A percentile compares a stretch with the other conserved stretches of the same genome.
phyloP scores from a whole-genome alignment of 2,888 invertebrate genomes.

The Adelphocoris suturalis region DNA sequence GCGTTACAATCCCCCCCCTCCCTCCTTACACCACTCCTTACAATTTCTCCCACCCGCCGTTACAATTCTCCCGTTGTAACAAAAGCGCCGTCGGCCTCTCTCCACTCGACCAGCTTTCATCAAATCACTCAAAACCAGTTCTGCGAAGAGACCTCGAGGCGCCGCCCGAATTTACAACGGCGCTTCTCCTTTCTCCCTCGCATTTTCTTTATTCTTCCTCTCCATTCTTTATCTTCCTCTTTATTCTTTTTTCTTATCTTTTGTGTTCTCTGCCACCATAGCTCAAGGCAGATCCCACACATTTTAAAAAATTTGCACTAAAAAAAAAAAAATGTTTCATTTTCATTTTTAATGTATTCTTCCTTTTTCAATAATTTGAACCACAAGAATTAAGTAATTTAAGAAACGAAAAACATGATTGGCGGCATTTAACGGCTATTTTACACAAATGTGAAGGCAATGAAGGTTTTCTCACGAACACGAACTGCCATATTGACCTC shows the following conservation, averaged over 20 bases:
- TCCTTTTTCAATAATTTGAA: too few relatives aligned
- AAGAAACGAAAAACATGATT: too few relatives aligned
- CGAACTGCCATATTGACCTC: too few relatives aligned
- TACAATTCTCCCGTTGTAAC: background rate
- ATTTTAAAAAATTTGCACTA: too few relatives aligned
- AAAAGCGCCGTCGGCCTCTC: background rate
- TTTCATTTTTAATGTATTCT: too few relatives aligned
- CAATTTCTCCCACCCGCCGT: background rate
- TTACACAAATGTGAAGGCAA: too few relatives aligned
- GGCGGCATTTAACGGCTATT: too few relatives aligned
- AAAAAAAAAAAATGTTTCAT: too few relatives aligned
- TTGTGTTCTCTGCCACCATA: too few relatives aligned
- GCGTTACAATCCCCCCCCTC: background rate
- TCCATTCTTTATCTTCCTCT: background rate
- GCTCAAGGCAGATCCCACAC: too few relatives aligned
- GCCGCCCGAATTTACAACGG: constrained; percentile 19
- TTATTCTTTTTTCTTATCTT: background rate
- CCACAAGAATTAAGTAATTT: too few relatives aligned
- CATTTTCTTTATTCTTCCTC: background rate
- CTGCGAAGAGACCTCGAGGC: background rate
- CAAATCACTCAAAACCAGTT: constrained; percentile 31
- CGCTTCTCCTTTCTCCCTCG: background rate
- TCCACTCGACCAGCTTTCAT: background rate
- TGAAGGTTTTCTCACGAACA: too few relatives aligned
- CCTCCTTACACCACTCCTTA: background rate